A percentile compares a stretch with the other conserved stretches of the same genome.
These are phyloP conservation scores for Origma solitaria DNA, from an alignment of 2,113 vertebrate species.

Conservation along the genomic window DNA sequence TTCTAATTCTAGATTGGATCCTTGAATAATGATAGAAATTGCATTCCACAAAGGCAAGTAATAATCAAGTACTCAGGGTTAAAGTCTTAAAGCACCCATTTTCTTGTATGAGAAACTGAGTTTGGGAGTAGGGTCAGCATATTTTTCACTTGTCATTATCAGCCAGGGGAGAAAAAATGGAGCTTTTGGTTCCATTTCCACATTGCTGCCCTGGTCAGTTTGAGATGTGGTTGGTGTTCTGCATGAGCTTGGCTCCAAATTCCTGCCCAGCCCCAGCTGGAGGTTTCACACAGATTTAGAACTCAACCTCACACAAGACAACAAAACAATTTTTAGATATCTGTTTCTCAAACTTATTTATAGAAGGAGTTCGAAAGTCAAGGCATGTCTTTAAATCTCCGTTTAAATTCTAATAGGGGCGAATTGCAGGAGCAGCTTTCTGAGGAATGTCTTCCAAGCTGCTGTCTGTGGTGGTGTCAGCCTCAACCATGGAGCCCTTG, in stretches of 20 bases:
- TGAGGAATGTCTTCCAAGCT: not conserved
- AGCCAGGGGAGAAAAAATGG: not conserved
- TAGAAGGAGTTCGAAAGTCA: not conserved
- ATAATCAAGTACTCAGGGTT: not conserved
- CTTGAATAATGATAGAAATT: not conserved
- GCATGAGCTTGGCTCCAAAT: not conserved
- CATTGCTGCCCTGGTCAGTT: fast-evolving
- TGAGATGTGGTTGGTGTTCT: not conserved
- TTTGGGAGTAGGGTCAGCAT: not conserved
- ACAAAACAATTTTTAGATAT: not conserved
- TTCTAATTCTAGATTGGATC: not conserved
- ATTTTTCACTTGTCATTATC: not conserved
- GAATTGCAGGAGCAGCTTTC: not conserved
- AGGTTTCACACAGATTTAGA: not conserved
- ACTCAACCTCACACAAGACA: not conserved
- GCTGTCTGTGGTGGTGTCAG: not conserved
- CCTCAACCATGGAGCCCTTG: not conserved
- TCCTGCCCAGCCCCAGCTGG: not conserved
- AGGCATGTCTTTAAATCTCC: not conserved
- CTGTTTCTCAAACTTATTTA: not conserved
- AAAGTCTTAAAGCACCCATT: not conserved
- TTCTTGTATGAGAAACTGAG: not conserved
- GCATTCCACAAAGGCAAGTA: not conserved
- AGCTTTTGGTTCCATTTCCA: not conserved
- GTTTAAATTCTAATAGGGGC: not conserved